Base-by-base conservation (phyloP, 2,113 vertebrate genomes). In the Lepisosteus osseus region DNA sequence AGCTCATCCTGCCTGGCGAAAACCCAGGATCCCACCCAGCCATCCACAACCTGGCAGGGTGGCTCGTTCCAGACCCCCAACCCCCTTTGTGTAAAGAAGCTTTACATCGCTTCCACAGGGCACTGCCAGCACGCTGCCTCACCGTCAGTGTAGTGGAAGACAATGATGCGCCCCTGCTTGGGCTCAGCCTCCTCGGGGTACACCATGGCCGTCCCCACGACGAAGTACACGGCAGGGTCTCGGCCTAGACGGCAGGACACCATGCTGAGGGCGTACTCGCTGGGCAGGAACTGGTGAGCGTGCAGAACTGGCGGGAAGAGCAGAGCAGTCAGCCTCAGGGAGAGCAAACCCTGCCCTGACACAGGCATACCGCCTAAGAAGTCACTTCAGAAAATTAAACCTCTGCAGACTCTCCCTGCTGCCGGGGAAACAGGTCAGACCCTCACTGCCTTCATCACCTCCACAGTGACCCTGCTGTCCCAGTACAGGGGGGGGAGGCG, bases 111-210 rank as follows among this genome's bases (percentile, higher is more conserved):
- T 29, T 29, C 29, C 29, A 29, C 29, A 29, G 29, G 47, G 5
- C 47, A 5, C 47, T 51, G 47, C 5, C 47, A 1, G 47, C 9
- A 6, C 6, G 11, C 3, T 7, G 4, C 71, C 95, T 90, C 73
- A 99, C 97, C 96, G 0, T 99, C 97, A 0, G 95, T 96, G 82
- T 99, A 99, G 81, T 99, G 97, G 86, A 99, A 99, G 83, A 99
- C 96, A 0, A 99, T 94, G 3, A 99, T 98, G 12, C 97, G 96
- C 1, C 97, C 97, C 81, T 99, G 97, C 74, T 99, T 99, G 76
- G 97, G 97, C 82, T 99, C 97, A 0, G 97, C 95, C 90, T 99
- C 97, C 82, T 99, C 97, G 0, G 97, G 97, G 79, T 99, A 98
- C 6, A 99, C 97, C 97, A 99, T 99, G 74, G 97, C 97, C 0